Evolutionary conservation across 2,888 invertebrate species (phyloP).

Genomic region (Chalcosyrphus nemorum): DNA sequence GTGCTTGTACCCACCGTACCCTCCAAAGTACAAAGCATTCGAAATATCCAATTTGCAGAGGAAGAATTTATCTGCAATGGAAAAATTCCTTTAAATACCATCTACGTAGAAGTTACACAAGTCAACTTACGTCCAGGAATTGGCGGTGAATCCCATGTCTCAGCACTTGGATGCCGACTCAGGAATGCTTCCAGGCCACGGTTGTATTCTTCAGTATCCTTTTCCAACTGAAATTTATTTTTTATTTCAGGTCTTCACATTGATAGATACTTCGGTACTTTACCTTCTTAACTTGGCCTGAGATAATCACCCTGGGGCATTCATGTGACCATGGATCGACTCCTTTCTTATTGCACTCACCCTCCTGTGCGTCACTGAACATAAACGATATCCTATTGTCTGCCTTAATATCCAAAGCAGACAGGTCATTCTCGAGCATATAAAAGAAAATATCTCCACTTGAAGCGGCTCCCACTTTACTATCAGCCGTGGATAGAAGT

Average conservation of each 20-base stretch:
- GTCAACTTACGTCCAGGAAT: constrained; percentile 28
- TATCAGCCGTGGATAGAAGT: constrained; percentile 53
- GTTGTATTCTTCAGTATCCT: constrained; percentile 11
- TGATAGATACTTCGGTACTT: not conserved
- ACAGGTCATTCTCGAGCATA: constrained; percentile 23
- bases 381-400: constrained; percentile 46
- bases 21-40: constrained; percentile 24
- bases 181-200: constrained; percentile 35
- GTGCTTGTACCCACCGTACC: constrained; percentile 22
- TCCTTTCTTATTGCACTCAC: constrained; percentile 24
- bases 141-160: not conserved
- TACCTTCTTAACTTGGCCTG: constrained; percentile 44
- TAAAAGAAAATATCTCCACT: constrained; percentile 54
- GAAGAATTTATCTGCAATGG: constrained; percentile 30
- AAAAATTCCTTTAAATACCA: not conserved
- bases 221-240: constrained; percentile 20
- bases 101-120: not conserved
- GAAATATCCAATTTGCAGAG: constrained; percentile 56
- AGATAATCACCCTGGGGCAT: constrained; percentile 37
- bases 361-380: constrained; percentile 63
- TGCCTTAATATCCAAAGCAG: constrained; percentile 16
- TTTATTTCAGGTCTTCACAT: not conserved
- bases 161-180: constrained; percentile 37
- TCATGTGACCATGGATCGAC: constrained; percentile 51
- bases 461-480: constrained; percentile 18